phyloP scores from a whole-genome alignment of 2,888 invertebrate genomes.

The Drosophila silvestris region DNA sequence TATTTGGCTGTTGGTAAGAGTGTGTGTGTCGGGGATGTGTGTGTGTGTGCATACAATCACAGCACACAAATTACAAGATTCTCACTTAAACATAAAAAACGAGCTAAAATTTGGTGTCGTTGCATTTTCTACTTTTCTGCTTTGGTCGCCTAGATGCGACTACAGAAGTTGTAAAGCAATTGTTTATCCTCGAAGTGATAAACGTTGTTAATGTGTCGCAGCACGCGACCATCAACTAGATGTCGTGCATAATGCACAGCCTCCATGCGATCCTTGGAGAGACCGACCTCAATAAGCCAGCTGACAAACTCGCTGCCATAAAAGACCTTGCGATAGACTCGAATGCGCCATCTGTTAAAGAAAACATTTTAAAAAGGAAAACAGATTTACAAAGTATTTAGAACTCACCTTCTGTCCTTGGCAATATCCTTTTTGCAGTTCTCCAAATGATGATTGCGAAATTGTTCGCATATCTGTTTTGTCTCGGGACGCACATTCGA shows the following conservation, averaged over 20 bases:
- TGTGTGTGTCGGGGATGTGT: slow-evolving; percentile 19
- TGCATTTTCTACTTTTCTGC: slow-evolving; percentile 30
- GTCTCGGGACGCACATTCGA: slow-evolving; percentile 92
- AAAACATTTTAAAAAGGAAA: neutral
- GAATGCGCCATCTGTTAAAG: slow-evolving; percentile 90
- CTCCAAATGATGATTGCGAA: slow-evolving; percentile 93
- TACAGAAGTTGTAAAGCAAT: slow-evolving; percentile 92
- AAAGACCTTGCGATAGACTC: slow-evolving; percentile 92
- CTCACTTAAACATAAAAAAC: slow-evolving; percentile 50
- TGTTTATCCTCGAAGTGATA: slow-evolving; percentile 95
- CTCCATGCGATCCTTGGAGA: slow-evolving; percentile 91
- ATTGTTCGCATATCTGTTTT: slow-evolving; percentile 94
- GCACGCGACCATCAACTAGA: slow-evolving; percentile 93
- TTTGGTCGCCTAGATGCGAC: slow-evolving; percentile 74
- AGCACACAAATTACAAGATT: slow-evolving; percentile 68
- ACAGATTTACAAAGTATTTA: accelerated
- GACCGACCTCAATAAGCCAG: slow-evolving; percentile 93
- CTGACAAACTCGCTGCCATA: slow-evolving; percentile 93
- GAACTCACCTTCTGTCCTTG: slow-evolving; percentile 87
- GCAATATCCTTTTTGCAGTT: slow-evolving; percentile 93
- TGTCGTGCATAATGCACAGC: slow-evolving; percentile 93
- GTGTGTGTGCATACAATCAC: slow-evolving; percentile 62
- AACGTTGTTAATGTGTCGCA: slow-evolving; percentile 92
- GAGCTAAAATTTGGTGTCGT: slow-evolving; percentile 69
- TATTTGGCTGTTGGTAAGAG: slow-evolving; percentile 65